Conservation (phyloP, 2,113 vertebrate genomes). For the Macrotis lagotis region DNA sequence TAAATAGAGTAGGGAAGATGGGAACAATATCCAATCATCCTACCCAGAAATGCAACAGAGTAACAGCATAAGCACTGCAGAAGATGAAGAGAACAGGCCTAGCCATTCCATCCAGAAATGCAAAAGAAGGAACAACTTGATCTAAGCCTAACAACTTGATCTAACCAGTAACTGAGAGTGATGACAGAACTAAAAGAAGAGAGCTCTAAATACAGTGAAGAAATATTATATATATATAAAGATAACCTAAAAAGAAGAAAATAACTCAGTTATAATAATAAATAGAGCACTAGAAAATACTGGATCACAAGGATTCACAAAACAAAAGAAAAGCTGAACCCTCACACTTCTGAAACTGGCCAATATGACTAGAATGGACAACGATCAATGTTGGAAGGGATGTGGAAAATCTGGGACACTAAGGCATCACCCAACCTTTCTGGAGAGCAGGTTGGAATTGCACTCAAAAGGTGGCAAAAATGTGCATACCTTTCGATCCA, state of each 20-base stretch:
- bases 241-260: background rate
- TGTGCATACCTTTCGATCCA: too few species aligned
- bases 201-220: background rate
- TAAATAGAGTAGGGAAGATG: background rate
- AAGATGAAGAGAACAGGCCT: background rate
- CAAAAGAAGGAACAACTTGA: background rate
- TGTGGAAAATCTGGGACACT: too few species aligned
- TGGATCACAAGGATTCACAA: background rate
- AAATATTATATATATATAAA: background rate
- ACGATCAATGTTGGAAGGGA: too few species aligned
- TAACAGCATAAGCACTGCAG: background rate
- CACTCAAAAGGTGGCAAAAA: too few species aligned
- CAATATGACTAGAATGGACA: too few species aligned
- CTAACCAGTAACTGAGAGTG: background rate
- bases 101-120: background rate
- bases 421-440: too few species aligned
- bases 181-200: background rate
- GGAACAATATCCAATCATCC: background rate
- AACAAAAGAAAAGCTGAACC: background rate
- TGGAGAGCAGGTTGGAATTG: too few species aligned
- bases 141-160: background rate
- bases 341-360: too few species aligned
- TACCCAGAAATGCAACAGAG: background rate
- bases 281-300: too few species aligned
- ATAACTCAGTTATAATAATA: too few species aligned